Base-by-base conservation (phyloP, 1,140 invertebrate species). In the Pseudomyrmex flavicornis region DNA sequence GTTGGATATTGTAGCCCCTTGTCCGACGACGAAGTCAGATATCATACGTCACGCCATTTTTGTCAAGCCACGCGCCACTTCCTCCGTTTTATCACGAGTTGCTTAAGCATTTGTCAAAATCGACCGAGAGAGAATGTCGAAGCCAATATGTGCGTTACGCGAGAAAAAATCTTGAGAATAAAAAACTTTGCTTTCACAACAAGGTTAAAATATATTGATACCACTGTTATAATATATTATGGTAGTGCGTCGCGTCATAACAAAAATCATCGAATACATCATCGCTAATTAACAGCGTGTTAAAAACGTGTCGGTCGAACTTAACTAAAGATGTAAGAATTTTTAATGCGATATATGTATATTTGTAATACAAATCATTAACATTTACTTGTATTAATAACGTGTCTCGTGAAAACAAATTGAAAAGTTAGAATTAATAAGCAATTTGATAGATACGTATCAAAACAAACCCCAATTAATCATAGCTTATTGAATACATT, bases 21-120 rank as follows among this genome's bases (percentile, higher is more conserved):
- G 46, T 20, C 20, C 15, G 4, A 35, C 35, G 35, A 56, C 20
- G 63, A 79, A 15, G 54, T 70, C 76, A 59, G 66, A 66, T 70
- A 50, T 80, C 76, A 72, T 80, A 72, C 56, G 70, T 80, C 76
- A 80, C 44, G 66, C 1, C 44, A 80, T 72, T 80, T 80, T 80
- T 80, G 9, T 20, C 5, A n/a, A 12, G 65, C 46, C 56, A 80
- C 66, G 66, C 76, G 76, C 66, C 44, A 80, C 54, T 72, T 72
- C 66, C 46, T 44, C 54, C 66, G 66, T 72, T 80, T 80, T 80
- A 80, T 80, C 76, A 72, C 66, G 35, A 56, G 20, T 72, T 66
- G 46, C 76, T 80, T 48, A 46, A 17, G 13, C 76, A 70, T 80
- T 80, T 59, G 76, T 80, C 66, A 80, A 80, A 80, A 72, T 54